Evolutionary conservation across 2,888 invertebrate genomes (phyloP), one percentile per base, ranked within the genome.

Genomic region (Celastrina argiolus): DNA sequence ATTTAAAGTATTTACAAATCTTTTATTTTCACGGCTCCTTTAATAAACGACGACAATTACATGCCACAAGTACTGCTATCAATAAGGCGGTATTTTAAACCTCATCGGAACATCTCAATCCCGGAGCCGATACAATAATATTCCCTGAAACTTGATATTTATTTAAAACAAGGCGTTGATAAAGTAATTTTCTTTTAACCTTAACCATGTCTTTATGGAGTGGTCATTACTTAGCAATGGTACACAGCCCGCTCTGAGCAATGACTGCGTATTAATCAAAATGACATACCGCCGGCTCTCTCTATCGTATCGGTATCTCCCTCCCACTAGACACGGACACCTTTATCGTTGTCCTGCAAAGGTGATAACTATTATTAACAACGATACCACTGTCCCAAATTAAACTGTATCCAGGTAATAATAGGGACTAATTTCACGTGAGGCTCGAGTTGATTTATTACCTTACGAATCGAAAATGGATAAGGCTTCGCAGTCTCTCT

Each of bases 181-280:
- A 90, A 90, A 91, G 90, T 91, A 91, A 91, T 91, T 90, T 91
- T 90, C 89, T 91, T 91, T 90, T 89, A 90, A 90, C 91, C 90
- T 90, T 90, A 89, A 89, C 88, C 91, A 87, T 90, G 90, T 91
- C 90, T 89, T 91, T 88, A 90, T 90, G 90, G 91, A 89, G 87
- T 87, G 91, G 90, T 87, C 90, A 91, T 90, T 91, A 91, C 90
- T 91, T 91, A 91, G 90, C 87, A 88, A 88, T 88, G 91, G 89
- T 88, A 89, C 90, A 89, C 87, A 88, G 88, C 84, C 83, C 87
- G 87, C 87, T 86, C 88, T 92, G 91, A 92, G 91, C 87, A 91
- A 92, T 92, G 87, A 84, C 88, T 83, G 75, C 78, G 78, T 84
- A 92, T 92, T 91, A 91, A 92, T 92, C 92, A 92, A 92, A 91